phyloP scores from a whole-genome alignment of 2,113 vertebrate species.

The Leptosomus discolor region DNA sequence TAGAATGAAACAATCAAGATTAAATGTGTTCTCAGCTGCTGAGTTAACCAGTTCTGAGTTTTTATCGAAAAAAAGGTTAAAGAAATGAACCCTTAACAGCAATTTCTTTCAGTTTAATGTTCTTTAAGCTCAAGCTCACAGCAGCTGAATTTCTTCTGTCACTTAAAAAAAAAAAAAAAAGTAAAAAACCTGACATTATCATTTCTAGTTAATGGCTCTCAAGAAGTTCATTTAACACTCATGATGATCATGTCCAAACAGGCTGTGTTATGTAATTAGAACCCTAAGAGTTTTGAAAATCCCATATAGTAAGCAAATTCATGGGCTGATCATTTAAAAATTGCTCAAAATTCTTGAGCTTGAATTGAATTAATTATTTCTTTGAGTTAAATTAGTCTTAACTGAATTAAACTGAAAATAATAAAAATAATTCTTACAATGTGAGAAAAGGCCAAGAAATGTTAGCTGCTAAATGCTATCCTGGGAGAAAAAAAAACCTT shows the following conservation, averaged over 20 bases:
- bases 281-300: neutral
- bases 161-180: neutral
- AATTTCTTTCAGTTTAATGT: slow-evolving; percentile 36
- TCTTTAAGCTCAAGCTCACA: slow-evolving; percentile 10
- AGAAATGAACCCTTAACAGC: neutral
- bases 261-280: slow-evolving; percentile 23
- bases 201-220: slow-evolving; percentile 13
- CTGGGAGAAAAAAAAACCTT: neutral
- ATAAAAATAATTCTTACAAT: neutral
- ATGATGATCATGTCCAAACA: slow-evolving; percentile 7
- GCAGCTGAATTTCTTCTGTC: neutral
- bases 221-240: slow-evolving; percentile 42
- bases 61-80: slow-evolving; percentile 46
- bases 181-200: neutral
- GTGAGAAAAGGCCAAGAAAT: neutral
- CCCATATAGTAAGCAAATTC: neutral
- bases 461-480: neutral
- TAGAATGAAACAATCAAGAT: slow-evolving; percentile 63
- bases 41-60: slow-evolving; percentile 29
- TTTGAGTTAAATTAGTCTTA: neutral
- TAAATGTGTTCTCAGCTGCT: slow-evolving; percentile 59
- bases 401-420: neutral
- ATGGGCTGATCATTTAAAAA: neutral
- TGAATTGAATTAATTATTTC: neutral
- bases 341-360: neutral